phyloP scores from a whole-genome alignment of 1,140 invertebrate genomes.

The Ostrea denselamellosa region DNA sequence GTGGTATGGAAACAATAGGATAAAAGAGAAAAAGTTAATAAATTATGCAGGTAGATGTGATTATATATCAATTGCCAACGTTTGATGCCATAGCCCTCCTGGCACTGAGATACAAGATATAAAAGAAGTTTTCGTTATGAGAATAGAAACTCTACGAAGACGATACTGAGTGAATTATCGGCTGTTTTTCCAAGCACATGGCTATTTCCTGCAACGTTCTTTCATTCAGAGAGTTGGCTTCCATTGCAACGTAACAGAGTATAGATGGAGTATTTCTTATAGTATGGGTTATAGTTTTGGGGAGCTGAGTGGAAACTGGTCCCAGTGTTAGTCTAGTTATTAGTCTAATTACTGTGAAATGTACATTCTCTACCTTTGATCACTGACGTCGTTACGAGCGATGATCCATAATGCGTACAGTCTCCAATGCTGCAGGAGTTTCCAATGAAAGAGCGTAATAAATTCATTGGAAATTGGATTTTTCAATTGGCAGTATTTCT shows the following conservation, averaged over 20 bases:
- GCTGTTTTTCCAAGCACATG: background rate
- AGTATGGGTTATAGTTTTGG: background rate
- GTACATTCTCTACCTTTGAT: background rate
- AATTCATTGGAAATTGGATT: slow-evolving; percentile 38
- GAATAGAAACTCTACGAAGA: background rate
- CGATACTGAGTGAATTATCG: background rate
- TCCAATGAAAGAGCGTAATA: background rate
- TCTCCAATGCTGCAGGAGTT: background rate
- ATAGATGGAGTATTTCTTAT: background rate
- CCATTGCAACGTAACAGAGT: background rate
- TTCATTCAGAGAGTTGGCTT: background rate
- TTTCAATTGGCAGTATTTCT: slow-evolving; percentile 27
- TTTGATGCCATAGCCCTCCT: background rate
- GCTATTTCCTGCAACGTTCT: background rate
- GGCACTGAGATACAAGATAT: slow-evolving; percentile 10
- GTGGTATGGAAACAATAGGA: background rate
- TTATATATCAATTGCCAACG: slow-evolving; percentile 7
- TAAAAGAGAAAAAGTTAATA: slow-evolving; percentile 8
- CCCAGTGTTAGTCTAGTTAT: background rate
- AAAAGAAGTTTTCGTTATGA: background rate
- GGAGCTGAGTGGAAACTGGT: background rate
- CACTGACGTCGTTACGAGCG: background rate
- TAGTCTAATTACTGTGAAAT: background rate
- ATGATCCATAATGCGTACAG: background rate
- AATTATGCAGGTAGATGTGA: slow-evolving; percentile 29